A percentile compares a stretch with the other conserved stretches of the same genome.
Evolutionary conservation across 2,797 vertebrate genomes (phyloP).

Genomic region (Myotis planiceps): DNA sequence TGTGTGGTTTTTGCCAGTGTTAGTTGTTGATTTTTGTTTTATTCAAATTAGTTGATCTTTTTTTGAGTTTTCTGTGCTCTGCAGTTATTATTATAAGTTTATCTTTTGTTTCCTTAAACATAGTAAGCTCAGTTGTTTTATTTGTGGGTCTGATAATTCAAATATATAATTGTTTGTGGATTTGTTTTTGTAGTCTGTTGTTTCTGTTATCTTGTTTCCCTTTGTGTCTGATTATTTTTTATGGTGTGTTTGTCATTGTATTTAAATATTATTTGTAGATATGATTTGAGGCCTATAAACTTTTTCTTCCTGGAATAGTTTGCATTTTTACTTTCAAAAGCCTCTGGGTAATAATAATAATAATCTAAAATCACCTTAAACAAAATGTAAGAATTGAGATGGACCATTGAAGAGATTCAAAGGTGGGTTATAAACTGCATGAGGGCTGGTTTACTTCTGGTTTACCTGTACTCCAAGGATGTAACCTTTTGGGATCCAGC

Average conservation of each 20-base stretch:
- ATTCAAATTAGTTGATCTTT: neutral
- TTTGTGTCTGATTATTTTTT: neutral
- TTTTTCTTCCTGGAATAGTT: neutral
- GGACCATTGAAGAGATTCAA: neutral
- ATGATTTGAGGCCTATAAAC: neutral
- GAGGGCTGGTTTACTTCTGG: neutral
- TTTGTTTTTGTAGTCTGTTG: neutral
- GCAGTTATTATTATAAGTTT: neutral
- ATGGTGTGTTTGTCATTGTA: neutral
- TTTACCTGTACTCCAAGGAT: neutral
- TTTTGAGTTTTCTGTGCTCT: neutral
- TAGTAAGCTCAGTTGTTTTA: neutral
- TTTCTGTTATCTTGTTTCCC: neutral
- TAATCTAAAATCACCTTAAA: neutral
- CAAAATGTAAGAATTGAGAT: neutral
- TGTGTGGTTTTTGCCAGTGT: neutral
- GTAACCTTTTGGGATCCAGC: neutral
- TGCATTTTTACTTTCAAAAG: constrained; percentile 28
- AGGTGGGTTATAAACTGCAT: neutral
- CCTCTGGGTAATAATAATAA: neutral
- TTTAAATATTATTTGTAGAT: neutral
- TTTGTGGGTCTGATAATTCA: neutral
- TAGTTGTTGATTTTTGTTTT: neutral
- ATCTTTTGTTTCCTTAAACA: constrained; percentile 28
- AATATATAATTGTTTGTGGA: neutral